Conservation (phyloP, 2,888 invertebrate genomes). For the Harpalus rubripes region DNA sequence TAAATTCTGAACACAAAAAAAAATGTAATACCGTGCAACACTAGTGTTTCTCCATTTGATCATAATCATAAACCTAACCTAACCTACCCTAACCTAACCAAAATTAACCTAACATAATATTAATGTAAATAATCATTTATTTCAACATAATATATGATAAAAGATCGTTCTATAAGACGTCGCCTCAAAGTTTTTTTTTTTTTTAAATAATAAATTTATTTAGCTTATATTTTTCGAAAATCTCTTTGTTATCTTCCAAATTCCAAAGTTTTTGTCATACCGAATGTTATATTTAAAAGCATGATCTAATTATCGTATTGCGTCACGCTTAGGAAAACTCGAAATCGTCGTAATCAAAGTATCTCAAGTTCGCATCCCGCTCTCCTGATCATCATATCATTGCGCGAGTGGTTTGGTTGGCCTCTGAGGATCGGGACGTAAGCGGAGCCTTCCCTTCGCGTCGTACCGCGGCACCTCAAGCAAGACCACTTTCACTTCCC, state of each 20-base stretch:
- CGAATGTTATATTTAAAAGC: neutral
- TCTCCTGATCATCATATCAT: slow-evolving; percentile 14
- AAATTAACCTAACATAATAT: too few species aligned
- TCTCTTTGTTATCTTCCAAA: neutral
- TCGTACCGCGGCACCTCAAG: slow-evolving; percentile 75
- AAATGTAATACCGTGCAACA: too few species aligned
- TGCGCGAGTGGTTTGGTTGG: slow-evolving; percentile 1
- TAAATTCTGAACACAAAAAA: neutral
- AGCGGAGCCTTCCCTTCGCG: slow-evolving; percentile 1
- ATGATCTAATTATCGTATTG: slow-evolving; percentile 4
- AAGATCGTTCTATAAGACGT: too few species aligned
- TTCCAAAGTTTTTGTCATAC: neutral
- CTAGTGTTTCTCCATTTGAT: too few species aligned
- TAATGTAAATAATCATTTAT: too few species aligned
- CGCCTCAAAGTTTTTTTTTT: too few species aligned
- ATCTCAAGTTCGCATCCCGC: slow-evolving; percentile 34
- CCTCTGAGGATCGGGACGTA: neutral
- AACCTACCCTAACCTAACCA: too few species aligned
- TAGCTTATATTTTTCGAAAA: too few species aligned
- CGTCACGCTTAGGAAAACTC: neutral
- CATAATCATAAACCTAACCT: too few species aligned
- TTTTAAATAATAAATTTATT: too few species aligned
- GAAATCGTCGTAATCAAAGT: slow-evolving; percentile 6
- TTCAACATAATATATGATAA: too few species aligned
- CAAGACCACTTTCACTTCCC: slow-evolving; percentile 79